A percentile compares a stretch with the other conserved stretches of the same genome.
These are phyloP conservation scores for Drosophila bipectinata DNA, from an alignment of 1,140 invertebrate species.

Conservation along the genomic window DNA sequence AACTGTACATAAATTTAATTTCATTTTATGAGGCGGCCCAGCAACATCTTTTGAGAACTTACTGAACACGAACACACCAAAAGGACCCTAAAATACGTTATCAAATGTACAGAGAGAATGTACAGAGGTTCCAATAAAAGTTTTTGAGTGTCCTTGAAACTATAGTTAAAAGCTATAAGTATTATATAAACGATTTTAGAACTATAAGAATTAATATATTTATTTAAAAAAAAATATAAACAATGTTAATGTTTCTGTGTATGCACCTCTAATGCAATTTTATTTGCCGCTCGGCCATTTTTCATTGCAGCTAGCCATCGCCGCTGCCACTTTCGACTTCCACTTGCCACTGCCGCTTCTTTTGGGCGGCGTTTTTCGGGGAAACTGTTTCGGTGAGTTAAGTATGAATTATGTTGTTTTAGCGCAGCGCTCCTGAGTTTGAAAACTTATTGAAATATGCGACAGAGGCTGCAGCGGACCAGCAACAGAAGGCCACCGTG, in stretches of 20 bases:
- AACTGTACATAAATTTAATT: constrained; percentile 81
- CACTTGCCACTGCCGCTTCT: constrained; percentile 34
- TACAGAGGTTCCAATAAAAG: background rate
- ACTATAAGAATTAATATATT: background rate
- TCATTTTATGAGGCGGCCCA: constrained; percentile 73
- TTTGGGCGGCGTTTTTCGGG: constrained; percentile 37
- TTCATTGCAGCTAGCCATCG: constrained; percentile 52
- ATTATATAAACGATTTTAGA: too few species aligned
- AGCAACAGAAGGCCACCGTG: constrained; percentile 10
- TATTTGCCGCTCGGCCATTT: constrained; percentile 68
- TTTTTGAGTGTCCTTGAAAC: too few species aligned
- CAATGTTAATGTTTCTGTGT: background rate
- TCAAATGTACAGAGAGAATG: constrained; percentile 18
- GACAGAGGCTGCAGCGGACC: constrained; percentile 15
- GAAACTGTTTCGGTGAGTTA: constrained; percentile 80
- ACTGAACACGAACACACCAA: constrained; percentile 17
- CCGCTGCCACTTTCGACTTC: constrained; percentile 32
- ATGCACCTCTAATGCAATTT: constrained; percentile 67
- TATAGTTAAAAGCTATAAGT: too few species aligned
- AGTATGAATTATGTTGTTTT: constrained; percentile 82
- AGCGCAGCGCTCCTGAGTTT: constrained; percentile 59
- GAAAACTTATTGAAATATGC: constrained; percentile 82
- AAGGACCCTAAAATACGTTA: constrained; percentile 17
- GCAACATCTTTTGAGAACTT: constrained; percentile 64
- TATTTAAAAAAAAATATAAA: background rate